Conservation (phyloP, 2,797 vertebrate genomes). For the Centropyge bicolor region DNA sequence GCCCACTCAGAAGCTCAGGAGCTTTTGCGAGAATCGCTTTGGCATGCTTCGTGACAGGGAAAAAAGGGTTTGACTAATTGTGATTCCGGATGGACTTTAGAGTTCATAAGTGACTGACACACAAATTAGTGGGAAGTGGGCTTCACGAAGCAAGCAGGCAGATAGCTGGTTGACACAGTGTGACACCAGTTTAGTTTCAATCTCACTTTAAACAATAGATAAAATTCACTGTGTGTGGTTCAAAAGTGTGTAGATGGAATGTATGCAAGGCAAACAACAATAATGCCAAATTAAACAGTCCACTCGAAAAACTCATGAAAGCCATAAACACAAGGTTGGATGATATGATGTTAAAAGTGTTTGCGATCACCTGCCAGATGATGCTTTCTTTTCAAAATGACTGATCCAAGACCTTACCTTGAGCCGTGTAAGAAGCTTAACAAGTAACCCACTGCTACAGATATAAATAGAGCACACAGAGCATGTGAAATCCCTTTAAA, state of each 20-base stretch:
- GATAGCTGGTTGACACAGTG: slow-evolving; percentile 21
- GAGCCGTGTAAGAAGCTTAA: background rate
- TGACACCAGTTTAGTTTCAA: slow-evolving; percentile 21
- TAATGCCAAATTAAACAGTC: background rate
- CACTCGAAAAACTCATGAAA: slow-evolving; percentile 23
- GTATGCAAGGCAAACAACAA: slow-evolving; percentile 1
- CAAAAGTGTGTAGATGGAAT: slow-evolving; percentile 9
- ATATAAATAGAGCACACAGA: background rate
- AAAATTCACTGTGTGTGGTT: slow-evolving; percentile 2
- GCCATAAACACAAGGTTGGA: background rate
- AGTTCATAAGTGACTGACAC: slow-evolving; percentile 7
- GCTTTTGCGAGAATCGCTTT: background rate
- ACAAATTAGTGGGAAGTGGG: slow-evolving; percentile 16
- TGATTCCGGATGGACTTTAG: slow-evolving; percentile 1
- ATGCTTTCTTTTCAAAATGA: slow-evolving; percentile 5
- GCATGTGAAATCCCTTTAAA: slow-evolving; percentile 6
- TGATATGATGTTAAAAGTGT: background rate
- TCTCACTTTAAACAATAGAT: slow-evolving; percentile 37
- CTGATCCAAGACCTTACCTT: slow-evolving; percentile 2
- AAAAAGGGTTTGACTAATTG: background rate
- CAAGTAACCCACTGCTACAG: background rate
- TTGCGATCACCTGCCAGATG: background rate
- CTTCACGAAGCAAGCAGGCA: slow-evolving; percentile 26
- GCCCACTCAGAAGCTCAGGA: background rate
- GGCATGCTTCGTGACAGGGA: background rate